A percentile compares a stretch with the other conserved stretches of the same genome.
These are phyloP conservation scores for Erethizon dorsatum DNA, from an alignment of 2,797 vertebrate genomes.

Conservation along the genomic window DNA sequence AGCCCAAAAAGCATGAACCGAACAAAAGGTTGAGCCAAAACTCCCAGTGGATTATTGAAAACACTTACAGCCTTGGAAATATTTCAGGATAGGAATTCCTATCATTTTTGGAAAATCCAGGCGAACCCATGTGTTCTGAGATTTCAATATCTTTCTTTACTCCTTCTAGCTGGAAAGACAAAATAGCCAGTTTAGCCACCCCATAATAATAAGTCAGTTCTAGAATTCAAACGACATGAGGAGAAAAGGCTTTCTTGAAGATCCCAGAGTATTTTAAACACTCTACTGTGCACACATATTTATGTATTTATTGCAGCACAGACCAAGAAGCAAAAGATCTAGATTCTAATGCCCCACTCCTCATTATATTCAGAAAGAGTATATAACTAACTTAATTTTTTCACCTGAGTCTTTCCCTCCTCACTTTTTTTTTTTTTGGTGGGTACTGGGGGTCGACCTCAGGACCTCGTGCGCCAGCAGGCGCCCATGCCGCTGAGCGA, in stretches of 20 bases:
- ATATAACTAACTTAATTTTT: not conserved
- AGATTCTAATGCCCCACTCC: not conserved
- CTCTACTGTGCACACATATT: not conserved
- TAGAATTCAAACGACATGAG: not conserved
- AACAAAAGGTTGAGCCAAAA: constrained; percentile 85
- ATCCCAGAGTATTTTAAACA: not conserved
- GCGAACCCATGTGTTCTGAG: constrained; percentile 76
- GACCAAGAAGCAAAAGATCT: not conserved
- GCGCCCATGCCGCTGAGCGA: too few relatives aligned
- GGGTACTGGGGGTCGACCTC: too few relatives aligned
- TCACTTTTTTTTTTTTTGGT: not conserved
- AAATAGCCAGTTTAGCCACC: constrained; percentile 77
- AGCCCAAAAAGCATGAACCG: constrained; percentile 86
- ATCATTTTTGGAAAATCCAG: constrained; percentile 82
- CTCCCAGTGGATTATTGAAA: constrained; percentile 89
- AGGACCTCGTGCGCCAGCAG: too few relatives aligned
- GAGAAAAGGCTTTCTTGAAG: not conserved
- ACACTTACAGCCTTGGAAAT: constrained; percentile 88
- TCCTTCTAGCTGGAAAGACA: constrained; percentile 74
- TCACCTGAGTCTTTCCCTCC: not conserved
- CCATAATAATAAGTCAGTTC: not conserved
- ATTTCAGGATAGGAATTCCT: constrained; percentile 85
- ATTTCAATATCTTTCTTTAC: constrained; percentile 74
- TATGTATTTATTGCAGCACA: not conserved
- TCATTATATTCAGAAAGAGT: not conserved